Percentiles rank a stretch among this genome's conserved stretches.
Conservation (phyloP, 2,797 vertebrate species). For the Acropternis orthonyx region DNA sequence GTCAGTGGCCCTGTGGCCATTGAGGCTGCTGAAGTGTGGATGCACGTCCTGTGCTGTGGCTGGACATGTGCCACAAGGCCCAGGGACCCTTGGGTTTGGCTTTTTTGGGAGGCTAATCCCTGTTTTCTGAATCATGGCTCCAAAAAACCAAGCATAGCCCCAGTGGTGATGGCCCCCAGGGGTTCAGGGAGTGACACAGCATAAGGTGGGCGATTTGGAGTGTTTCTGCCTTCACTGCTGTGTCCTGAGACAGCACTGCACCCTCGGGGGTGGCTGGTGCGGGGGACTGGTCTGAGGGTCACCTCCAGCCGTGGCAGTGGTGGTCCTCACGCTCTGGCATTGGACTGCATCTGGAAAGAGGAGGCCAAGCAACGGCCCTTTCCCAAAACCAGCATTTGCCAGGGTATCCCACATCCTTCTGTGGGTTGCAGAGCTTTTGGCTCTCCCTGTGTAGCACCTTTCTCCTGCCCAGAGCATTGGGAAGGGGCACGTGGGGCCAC, state of each 20-base stretch:
- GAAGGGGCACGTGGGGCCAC: background rate
- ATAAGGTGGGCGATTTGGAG: background rate
- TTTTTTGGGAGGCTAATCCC: background rate
- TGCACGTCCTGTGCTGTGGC: background rate
- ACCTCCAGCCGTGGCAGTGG: background rate
- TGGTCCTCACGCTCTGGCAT: rapidly evolving
- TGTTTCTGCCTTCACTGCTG: rapidly evolving
- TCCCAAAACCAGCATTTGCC: background rate
- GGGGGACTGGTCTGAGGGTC: background rate
- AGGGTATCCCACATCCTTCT: background rate
- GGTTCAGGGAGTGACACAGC: background rate
- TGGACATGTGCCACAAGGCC: background rate
- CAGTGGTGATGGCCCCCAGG: background rate
- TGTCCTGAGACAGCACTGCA: background rate
- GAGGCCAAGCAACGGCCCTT: background rate
- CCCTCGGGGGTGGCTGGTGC: background rate
- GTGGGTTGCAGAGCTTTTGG: background rate
- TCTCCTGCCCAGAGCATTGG: background rate
- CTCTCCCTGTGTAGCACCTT: background rate
- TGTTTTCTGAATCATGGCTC: background rate
- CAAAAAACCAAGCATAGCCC: background rate
- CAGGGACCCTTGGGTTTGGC: no score
- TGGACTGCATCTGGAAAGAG: background rate
- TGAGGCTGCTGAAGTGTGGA: rapidly evolving
- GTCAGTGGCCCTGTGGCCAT: background rate